Evolutionary conservation across 2,797 vertebrate genomes (phyloP).

Genomic region (Hypotaenidia philippensis): DNA sequence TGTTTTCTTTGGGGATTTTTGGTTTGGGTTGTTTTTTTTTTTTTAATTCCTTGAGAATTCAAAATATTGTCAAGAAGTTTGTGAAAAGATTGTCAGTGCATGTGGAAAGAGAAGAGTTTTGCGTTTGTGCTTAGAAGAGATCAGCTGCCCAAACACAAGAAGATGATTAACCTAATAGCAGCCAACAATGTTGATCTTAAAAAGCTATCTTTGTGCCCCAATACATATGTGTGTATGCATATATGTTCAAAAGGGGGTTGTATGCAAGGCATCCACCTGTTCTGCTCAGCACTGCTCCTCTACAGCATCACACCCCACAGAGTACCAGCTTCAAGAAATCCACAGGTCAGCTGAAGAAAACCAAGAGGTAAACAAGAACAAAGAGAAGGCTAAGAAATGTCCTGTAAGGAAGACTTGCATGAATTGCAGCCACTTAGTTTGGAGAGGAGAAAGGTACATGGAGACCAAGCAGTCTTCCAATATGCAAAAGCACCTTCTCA

Average conservation of each 20-base stretch:
- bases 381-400: background rate
- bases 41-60: background rate
- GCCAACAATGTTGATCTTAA: background rate
- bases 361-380: background rate
- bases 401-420: fast-evolving
- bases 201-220: background rate
- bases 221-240: too few relatives aligned
- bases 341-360: background rate
- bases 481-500: background rate
- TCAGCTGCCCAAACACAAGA: background rate
- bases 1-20: too few relatives aligned
- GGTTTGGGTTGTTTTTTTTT: background rate
- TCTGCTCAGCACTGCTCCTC: background rate
- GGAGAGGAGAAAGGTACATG: background rate
- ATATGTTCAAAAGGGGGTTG: background rate
- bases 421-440: background rate
- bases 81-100: fast-evolving
- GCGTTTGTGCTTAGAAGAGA: background rate
- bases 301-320: background rate
- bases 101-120: fast-evolving
- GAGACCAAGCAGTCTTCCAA: background rate
- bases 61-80: background rate
- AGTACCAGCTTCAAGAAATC: background rate
- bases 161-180: background rate
- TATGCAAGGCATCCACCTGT: background rate